These are phyloP conservation scores for Cyrtorhinus lividipennis DNA, from an alignment of 1,140 invertebrate genomes.

Conservation along the genomic window DNA sequence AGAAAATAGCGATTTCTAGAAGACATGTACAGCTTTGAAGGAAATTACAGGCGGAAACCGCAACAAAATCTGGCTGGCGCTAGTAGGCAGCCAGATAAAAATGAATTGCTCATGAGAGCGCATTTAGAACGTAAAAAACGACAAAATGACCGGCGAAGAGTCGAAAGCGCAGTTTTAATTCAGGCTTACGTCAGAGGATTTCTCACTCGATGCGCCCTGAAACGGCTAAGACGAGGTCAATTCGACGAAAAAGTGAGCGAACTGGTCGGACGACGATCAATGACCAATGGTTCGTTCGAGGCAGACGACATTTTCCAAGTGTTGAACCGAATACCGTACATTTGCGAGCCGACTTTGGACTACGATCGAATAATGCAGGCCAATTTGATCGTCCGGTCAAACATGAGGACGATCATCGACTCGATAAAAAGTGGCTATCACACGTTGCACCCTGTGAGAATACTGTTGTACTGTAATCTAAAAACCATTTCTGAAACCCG, in stretches of 20 bases:
- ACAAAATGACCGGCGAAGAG: slow-evolving; percentile 57
- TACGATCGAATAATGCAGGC: slow-evolving; percentile 38
- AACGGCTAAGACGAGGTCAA: slow-evolving; percentile 43
- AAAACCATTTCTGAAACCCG: neutral
- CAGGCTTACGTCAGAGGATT: slow-evolving; percentile 68
- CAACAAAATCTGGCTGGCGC: slow-evolving; percentile 81
- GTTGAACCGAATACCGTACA: slow-evolving; percentile 47
- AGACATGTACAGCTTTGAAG: slow-evolving; percentile 68
- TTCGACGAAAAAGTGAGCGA: slow-evolving; percentile 47
- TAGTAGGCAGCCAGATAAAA: slow-evolving; percentile 57
- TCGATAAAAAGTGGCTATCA: neutral
- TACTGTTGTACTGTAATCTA: slow-evolving; percentile 1
- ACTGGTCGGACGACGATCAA: slow-evolving; percentile 31
- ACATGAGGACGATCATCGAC: neutral
- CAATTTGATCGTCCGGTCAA: slow-evolving; percentile 34
- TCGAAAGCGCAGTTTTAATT: slow-evolving; percentile 55
- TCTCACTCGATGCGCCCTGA: slow-evolving; percentile 46
- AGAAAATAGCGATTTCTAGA: no score
- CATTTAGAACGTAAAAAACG: slow-evolving; percentile 65
- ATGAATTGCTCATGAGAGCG: slow-evolving; percentile 59
- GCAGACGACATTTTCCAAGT: slow-evolving; percentile 36
- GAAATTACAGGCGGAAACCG: slow-evolving; percentile 72
- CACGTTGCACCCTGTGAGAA: neutral
- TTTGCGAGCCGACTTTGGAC: slow-evolving; percentile 55
- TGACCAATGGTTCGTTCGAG: neutral